phyloP scores from a whole-genome alignment of 2,113 vertebrate genomes.

The Steatornis caripensis region DNA sequence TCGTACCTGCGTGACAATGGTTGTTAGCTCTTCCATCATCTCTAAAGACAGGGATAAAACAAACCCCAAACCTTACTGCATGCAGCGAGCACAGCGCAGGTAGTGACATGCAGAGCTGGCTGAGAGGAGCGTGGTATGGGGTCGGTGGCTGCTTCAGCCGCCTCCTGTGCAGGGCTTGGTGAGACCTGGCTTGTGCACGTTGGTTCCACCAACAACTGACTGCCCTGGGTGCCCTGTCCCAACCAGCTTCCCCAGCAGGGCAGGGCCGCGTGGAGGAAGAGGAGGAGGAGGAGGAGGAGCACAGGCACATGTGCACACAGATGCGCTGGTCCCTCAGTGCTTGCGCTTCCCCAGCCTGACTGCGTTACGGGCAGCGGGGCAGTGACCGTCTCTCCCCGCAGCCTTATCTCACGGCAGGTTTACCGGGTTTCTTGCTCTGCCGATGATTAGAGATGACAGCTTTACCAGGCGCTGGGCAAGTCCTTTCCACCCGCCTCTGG shows the following conservation, averaged over 20 bases:
- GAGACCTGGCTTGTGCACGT: not conserved
- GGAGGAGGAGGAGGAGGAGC: not conserved
- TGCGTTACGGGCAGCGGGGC: not conserved
- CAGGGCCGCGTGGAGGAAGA: not conserved
- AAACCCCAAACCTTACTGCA: not conserved
- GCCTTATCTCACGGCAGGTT: not conserved
- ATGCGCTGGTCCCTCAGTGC: not conserved
- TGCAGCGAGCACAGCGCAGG: not conserved
- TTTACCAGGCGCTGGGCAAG: not conserved
- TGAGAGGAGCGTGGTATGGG: not conserved
- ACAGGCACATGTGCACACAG: fast-evolving
- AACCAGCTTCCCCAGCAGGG: not conserved
- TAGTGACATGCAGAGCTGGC: not conserved
- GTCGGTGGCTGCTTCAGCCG: not conserved
- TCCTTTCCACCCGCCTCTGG: not conserved
- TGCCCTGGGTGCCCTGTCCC: not conserved
- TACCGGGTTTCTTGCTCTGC: not conserved
- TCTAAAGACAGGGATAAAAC: not conserved
- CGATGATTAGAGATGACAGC: fast-evolving
- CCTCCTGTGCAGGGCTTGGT: not conserved
- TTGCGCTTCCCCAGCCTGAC: not conserved
- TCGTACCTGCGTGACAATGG: not conserved
- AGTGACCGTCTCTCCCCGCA: not conserved
- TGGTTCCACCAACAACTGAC: not conserved
- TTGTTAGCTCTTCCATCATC: not conserved